Conservation (phyloP, 2,113 vertebrate genomes). For the Oncorhynchus mykiss region DNA sequence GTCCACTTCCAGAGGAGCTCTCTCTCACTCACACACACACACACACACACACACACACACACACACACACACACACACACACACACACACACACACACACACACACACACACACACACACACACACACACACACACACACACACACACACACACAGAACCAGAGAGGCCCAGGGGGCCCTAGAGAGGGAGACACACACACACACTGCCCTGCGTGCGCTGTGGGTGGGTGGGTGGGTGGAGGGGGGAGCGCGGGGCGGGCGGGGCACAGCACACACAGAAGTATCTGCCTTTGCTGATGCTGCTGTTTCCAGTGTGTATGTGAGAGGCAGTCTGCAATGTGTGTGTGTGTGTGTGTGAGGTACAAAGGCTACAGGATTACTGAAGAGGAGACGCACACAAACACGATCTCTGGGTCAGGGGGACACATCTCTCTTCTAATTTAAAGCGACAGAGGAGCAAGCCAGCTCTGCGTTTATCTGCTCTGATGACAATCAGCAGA, state of each 20-base stretch:
- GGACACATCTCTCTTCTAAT: background rate
- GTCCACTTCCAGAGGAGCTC: constrained; percentile 40
- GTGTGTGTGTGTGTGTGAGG: constrained; percentile 42
- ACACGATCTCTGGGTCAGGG: constrained; percentile 20
- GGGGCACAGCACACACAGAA: constrained; percentile 28
- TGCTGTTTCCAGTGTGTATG: constrained; percentile 61
- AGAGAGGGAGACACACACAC: background rate
- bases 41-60: background rate
- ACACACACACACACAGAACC: constrained; percentile 33
- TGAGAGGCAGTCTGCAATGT: constrained; percentile 34
- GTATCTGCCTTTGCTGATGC: constrained; percentile 55
- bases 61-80: constrained; percentile 36
- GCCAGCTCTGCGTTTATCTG: background rate
- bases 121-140: constrained; percentile 29
- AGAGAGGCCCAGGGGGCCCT: constrained; percentile 13
- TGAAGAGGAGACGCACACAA: constrained; percentile 49
- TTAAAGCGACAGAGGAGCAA: constrained; percentile 11
- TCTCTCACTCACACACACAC: background rate
- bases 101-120: background rate
- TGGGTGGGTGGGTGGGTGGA: too few species aligned
- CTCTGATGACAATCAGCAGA: background rate
- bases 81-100: constrained; percentile 27
- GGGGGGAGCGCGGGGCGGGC: background rate
- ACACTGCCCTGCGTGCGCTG: background rate
- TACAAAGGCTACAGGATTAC: constrained; percentile 64